A percentile compares a stretch with the other conserved stretches of the same genome.
Conservation (phyloP, 2,797 vertebrate species). For the Tamandua tetradactyla region DNA sequence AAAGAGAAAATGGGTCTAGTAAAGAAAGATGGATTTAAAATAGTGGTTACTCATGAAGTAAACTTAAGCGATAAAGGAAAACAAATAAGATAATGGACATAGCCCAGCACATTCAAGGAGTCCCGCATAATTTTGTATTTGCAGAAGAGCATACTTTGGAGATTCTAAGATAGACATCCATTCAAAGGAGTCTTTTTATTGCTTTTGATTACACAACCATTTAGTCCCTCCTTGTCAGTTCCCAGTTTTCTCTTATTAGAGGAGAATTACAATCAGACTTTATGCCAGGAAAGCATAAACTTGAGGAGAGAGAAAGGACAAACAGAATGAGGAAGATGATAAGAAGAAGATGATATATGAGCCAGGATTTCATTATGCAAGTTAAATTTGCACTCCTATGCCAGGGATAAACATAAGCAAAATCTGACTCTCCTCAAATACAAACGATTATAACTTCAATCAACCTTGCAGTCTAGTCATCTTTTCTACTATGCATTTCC, state of each 20-base stretch:
- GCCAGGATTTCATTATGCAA: slow-evolving; percentile 41
- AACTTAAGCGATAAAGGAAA: slow-evolving; percentile 58
- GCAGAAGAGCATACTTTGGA: not conserved
- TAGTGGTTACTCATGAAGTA: slow-evolving; percentile 26
- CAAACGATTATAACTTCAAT: not conserved
- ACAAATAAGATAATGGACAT: slow-evolving; percentile 34
- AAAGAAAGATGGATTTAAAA: slow-evolving; percentile 74
- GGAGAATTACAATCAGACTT: slow-evolving; percentile 59
- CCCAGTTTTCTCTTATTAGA: slow-evolving; percentile 55
- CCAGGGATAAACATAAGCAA: slow-evolving; percentile 28
- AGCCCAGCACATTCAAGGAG: not conserved
- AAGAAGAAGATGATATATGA: slow-evolving; percentile 29
- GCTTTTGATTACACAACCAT: slow-evolving; percentile 58
- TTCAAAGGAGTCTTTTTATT: slow-evolving; percentile 64
- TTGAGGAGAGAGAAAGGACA: slow-evolving; percentile 62
- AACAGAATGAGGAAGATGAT: not conserved
- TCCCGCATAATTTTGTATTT: slow-evolving; percentile 47
- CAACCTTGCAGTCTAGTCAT: not conserved
- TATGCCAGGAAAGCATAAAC: slow-evolving; percentile 49
- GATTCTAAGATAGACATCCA: slow-evolving; percentile 47
- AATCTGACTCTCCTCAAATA: not conserved
- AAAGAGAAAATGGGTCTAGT: slow-evolving; percentile 65
- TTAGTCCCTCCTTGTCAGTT: slow-evolving; percentile 55
- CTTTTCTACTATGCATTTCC: not conserved
- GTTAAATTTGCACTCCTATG: not conserved